These are phyloP conservation scores for Microctenopoma steveboyesi DNA, from an alignment of 2,797 vertebrate species.

Conservation along the genomic window DNA sequence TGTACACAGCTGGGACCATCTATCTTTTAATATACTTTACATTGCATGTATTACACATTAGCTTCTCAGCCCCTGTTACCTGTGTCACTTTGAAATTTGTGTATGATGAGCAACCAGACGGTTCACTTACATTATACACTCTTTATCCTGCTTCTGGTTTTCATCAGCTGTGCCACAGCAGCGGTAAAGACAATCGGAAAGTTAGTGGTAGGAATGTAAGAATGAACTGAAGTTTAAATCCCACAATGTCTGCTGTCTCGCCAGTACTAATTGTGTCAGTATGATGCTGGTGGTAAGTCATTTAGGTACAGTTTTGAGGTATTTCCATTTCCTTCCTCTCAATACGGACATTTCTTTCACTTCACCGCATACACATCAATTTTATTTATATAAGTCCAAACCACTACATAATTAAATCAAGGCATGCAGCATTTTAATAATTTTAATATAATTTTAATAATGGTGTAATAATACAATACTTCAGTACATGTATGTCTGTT, in stretches of 20 bases:
- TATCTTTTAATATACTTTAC: slow-evolving; percentile 36
- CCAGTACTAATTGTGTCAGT: background rate
- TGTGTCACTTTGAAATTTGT: slow-evolving; percentile 33
- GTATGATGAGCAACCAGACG: slow-evolving; percentile 27
- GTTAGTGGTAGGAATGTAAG: background rate
- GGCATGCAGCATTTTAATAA: too few species aligned
- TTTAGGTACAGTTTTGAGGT: too few species aligned
- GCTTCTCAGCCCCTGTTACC: slow-evolving; percentile 18
- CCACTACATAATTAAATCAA: too few species aligned
- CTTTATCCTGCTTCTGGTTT: slow-evolving; percentile 27
- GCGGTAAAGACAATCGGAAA: background rate
- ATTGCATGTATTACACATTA: slow-evolving; percentile 26
- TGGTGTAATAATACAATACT: background rate
- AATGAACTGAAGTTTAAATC: slow-evolving; percentile 20
- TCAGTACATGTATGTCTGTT: background rate
- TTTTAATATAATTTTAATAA: background rate
- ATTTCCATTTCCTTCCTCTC: too few species aligned
- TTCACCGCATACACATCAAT: too few species aligned
- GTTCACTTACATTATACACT: slow-evolving; percentile 35
- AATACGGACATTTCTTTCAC: too few species aligned
- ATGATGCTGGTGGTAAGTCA: background rate
- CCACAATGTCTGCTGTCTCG: background rate
- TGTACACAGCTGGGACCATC: slow-evolving; percentile 4
- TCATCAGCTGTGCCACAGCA: slow-evolving; percentile 4
- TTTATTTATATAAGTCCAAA: too few species aligned